Conservation (phyloP, 2,797 vertebrate genomes). For the Presbytis comata region DNA sequence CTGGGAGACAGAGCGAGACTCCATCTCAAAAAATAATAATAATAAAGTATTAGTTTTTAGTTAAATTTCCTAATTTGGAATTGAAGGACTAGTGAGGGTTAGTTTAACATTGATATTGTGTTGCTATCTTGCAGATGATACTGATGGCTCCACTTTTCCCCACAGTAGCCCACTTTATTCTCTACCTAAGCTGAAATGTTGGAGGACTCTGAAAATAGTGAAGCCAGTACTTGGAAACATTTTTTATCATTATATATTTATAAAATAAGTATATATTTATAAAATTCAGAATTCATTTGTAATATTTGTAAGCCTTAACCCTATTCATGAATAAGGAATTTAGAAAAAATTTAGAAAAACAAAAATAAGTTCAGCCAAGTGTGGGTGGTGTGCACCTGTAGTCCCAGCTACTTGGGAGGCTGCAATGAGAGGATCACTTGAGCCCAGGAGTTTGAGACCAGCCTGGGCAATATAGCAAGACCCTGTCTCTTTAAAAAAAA, state of each 20-base stretch:
- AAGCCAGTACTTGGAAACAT: not conserved
- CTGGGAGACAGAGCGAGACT: not conserved
- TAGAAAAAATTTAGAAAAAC: not conserved
- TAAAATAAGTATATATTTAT: not conserved
- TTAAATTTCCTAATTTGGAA: constrained; percentile 10
- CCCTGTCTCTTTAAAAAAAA: not conserved
- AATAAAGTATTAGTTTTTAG: not conserved
- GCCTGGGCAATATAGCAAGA: not conserved
- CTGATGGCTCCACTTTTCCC: not conserved
- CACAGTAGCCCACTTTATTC: not conserved
- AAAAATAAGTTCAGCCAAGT: not conserved
- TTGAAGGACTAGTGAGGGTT: not conserved
- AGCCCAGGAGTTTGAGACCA: not conserved
- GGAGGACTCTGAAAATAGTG: not conserved
- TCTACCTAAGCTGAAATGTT: constrained; percentile 39
- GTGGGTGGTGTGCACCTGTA: not conserved
- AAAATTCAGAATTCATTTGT: not conserved
- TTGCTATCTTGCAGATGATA: constrained; percentile 14
- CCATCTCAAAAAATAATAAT: not conserved
- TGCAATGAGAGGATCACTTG: not conserved
- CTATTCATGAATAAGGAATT: not conserved
- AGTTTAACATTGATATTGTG: not conserved
- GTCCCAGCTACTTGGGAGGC: not conserved
- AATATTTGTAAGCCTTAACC: not conserved
- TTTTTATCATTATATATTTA: not conserved